phyloP scores from a whole-genome alignment of 1,140 invertebrate genomes.

The roundworm (Caenorhabditis elegans) region DNA sequence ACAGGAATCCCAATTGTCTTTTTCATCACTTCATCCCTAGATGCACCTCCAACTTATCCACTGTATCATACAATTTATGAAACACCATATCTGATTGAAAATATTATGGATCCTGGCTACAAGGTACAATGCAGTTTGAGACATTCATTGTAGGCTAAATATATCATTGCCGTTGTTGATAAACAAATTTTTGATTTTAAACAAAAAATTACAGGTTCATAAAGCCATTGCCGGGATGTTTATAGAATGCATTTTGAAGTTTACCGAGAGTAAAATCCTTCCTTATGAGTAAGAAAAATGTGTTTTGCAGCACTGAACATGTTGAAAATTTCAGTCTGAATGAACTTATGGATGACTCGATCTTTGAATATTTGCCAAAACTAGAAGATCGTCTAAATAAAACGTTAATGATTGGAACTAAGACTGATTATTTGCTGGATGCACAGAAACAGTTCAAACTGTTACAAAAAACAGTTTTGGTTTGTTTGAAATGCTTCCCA shows the following conservation, averaged over 20 bases:
- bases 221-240: conserved; percentile 65
- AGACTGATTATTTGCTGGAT: not conserved
- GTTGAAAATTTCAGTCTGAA: conserved; percentile 52
- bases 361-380: not conserved
- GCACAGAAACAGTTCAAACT: not conserved
- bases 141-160: too few species aligned
- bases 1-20: conserved; percentile 62
- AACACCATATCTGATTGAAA: conserved; percentile 66
- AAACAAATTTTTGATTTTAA: not conserved
- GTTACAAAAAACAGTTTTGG: not conserved
- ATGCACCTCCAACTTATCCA: conserved; percentile 61
- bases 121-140: too few species aligned
- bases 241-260: conserved; percentile 64
- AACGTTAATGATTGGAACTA: not conserved
- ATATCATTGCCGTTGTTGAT: too few species aligned
- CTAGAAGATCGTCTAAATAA: not conserved
- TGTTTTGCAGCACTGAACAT: too few species aligned
- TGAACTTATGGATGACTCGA: not conserved
- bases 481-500: not conserved
- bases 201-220: conserved; percentile 52
- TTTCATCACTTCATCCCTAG: conserved; percentile 30
- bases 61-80: conserved; percentile 70
- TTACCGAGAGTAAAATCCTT: conserved; percentile 67
- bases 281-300: conserved; percentile 52
- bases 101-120: conserved; percentile 65